A percentile compares a stretch with the other conserved stretches of the same genome.
These are phyloP conservation scores for Timandra comae DNA, from an alignment of 2,888 invertebrate genomes.

Conservation along the genomic window DNA sequence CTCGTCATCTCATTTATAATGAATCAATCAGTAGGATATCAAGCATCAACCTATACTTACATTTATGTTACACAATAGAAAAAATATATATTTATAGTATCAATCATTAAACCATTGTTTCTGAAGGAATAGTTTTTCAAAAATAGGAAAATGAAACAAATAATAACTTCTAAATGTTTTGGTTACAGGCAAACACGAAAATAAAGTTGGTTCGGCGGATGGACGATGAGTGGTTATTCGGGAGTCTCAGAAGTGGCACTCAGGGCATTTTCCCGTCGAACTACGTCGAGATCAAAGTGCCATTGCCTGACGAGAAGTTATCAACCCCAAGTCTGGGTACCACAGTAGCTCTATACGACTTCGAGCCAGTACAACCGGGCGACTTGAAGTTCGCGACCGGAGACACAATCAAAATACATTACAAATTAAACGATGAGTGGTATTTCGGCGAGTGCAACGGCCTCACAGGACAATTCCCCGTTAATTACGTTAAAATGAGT, in stretches of 20 bases:
- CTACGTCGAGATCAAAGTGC: conserved; percentile 86
- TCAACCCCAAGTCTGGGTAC: conserved; percentile 43
- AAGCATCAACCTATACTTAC: no score
- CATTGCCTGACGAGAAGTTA: conserved; percentile 65
- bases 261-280: conserved; percentile 90
- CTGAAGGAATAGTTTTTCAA: no score
- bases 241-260: conserved; percentile 78
- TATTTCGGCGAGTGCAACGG: conserved; percentile 83
- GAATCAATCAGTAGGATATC: no score
- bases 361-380: conserved; percentile 76
- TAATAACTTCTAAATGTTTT: no score
- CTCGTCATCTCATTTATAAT: no score
- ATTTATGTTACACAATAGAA: no score
- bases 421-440: conserved; percentile 86
- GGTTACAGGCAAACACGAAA: conserved; percentile 82
- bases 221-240: conserved; percentile 88
- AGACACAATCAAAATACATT: conserved; percentile 77
- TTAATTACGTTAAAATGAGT: conserved; percentile 82
- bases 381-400: conserved; percentile 53
- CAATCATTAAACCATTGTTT: no score
- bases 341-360: conserved; percentile 82
- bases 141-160: no score
- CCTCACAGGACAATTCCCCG: conserved; percentile 85
- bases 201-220: conserved; percentile 83
- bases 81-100: no score